These are phyloP conservation scores for Neoscelio sp. DNA, from an alignment of 2,888 invertebrate species.

Conservation along the genomic window DNA sequence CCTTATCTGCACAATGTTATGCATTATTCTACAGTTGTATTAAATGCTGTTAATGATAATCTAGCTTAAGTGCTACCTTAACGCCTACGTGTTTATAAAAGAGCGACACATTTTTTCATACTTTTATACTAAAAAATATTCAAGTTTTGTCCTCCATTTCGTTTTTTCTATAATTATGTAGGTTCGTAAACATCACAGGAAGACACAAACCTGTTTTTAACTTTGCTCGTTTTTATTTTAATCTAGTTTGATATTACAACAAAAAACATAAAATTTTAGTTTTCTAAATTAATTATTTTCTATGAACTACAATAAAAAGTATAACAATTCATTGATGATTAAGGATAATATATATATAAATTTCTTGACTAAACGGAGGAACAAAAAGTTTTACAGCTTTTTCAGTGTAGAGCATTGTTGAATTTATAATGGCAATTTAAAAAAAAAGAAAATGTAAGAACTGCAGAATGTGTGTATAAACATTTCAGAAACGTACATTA, in stretches of 20 bases:
- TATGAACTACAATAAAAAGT: no score
- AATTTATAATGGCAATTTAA: no score
- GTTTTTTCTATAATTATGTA: slow-evolving; percentile 28
- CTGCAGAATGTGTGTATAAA: no score
- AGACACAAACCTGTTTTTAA: slow-evolving; percentile 21
- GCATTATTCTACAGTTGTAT: slow-evolving; percentile 55
- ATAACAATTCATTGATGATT: no score
- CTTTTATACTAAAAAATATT: slow-evolving; percentile 54
- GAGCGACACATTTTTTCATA: slow-evolving; percentile 40
- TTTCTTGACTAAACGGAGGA: no score
- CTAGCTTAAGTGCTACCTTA: slow-evolving; percentile 72
- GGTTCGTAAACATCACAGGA: slow-evolving; percentile 44
- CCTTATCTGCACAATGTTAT: slow-evolving; percentile 22
- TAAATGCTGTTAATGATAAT: slow-evolving; percentile 69
- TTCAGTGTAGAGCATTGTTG: no score
- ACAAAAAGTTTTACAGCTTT: no score
- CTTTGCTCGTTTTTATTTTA: slow-evolving; percentile 22
- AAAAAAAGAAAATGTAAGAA: no score
- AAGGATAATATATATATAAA: no score
- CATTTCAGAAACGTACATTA: slow-evolving; percentile 33
- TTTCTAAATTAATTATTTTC: no score
- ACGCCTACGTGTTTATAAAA: slow-evolving; percentile 64
- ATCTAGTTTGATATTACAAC: neutral
- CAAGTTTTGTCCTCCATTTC: slow-evolving; percentile 33
- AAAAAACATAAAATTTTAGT: no score